phyloP scores from a whole-genome alignment of 2,888 invertebrate genomes.

The Heliconius ismenius region DNA sequence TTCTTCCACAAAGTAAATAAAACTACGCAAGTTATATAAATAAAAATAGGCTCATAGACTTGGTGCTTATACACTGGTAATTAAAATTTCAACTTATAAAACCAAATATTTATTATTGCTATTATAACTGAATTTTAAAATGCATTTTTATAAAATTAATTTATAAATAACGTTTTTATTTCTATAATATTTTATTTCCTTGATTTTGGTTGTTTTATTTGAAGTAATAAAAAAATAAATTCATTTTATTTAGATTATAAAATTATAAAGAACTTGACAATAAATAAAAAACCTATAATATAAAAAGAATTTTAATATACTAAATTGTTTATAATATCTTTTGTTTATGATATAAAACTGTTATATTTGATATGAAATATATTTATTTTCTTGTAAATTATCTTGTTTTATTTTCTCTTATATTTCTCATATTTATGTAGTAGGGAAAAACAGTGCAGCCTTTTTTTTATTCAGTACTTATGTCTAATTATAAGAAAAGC shows the following conservation, averaged over 20 bases:
- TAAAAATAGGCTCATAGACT: background rate
- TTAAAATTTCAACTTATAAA: background rate
- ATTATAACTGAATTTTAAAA: too few species aligned
- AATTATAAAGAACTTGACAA: background rate
- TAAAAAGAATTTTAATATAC: background rate
- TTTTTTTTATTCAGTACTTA: too few species aligned
- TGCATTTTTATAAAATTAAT: too few species aligned
- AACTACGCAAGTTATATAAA: background rate
- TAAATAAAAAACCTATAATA: background rate
- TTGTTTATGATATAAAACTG: background rate
- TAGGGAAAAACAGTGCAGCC: too few species aligned
- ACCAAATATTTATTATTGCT: too few species aligned
- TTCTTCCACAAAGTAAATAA: background rate
- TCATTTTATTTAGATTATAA: background rate
- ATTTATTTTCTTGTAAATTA: background rate
- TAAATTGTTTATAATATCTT: too few species aligned
- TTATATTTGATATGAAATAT: slow-evolving; percentile 7
- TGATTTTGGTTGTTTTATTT: too few species aligned
- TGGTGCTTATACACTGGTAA: background rate
- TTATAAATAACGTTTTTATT: too few species aligned
- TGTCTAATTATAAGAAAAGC: too few species aligned
- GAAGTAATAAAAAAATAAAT: background rate
- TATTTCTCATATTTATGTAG: too few species aligned
- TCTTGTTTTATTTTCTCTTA: background rate
- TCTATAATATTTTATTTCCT: too few species aligned